phyloP scores from a whole-genome alignment of 2,888 invertebrate genomes.

The Vandiemenella viatica region DNA sequence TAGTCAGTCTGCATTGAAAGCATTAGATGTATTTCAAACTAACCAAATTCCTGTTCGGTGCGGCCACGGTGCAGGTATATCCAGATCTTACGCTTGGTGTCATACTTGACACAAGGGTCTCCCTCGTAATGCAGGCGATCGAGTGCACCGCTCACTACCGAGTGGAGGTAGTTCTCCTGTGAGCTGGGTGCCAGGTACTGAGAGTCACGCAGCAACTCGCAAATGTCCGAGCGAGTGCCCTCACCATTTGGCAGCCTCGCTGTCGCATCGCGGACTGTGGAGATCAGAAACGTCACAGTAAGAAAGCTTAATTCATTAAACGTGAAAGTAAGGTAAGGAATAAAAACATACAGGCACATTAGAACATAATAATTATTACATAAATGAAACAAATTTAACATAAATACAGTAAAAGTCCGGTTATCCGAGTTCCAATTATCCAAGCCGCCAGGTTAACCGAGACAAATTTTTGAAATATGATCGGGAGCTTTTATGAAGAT shows the following conservation, averaged over 20 bases:
- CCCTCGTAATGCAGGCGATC: slow-evolving; percentile 80
- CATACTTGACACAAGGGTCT: slow-evolving; percentile 88
- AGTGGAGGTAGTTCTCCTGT: slow-evolving; percentile 55
- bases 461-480: too few species aligned
- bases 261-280: slow-evolving; percentile 73
- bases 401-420: too few species aligned
- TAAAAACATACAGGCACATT: too few species aligned
- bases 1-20: too few species aligned
- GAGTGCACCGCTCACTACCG: slow-evolving; percentile 77
- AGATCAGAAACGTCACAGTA: neutral
- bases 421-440: too few species aligned
- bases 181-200: slow-evolving; percentile 38
- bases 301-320: neutral
- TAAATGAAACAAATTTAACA: too few species aligned
- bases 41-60: slow-evolving; percentile 48
- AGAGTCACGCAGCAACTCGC: slow-evolving; percentile 68
- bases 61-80: slow-evolving; percentile 76
- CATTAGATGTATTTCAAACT: slow-evolving; percentile 15
- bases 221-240: slow-evolving; percentile 81
- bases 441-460: too few species aligned
- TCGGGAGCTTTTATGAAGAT: too few species aligned
- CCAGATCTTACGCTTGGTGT: slow-evolving; percentile 84
- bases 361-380: too few species aligned
- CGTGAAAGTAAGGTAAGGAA: too few species aligned
- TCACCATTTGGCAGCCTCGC: slow-evolving; percentile 89